Base-by-base conservation (phyloP, 2,797 vertebrate genomes). In the Manis javanica region DNA sequence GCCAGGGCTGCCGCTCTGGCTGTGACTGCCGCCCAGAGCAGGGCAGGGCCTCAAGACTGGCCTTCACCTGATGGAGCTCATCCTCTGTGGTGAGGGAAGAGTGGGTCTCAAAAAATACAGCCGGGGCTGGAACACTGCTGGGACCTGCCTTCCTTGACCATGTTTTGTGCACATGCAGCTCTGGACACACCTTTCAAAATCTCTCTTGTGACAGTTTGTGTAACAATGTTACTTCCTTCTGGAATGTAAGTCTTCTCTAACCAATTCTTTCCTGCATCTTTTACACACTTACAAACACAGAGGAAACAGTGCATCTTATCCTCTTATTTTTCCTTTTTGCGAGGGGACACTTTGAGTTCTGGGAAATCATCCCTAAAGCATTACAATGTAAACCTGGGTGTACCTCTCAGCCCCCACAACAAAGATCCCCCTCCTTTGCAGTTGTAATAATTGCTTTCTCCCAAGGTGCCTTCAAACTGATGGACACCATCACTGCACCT, bases 141-240 rank as follows among this genome's bases (percentile, higher is more conserved):
- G 26, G 12, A 19, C 31, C 71, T 59, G 31, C 23, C 66, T 77
- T 90, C 51, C 46, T 37, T 21, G 5, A 81, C 31, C 18, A 46
- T 0, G 29, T 78, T 21, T 46, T 83, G 42, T 57, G 59, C 16
- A 2, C 71, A 71, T 19, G 81, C 7, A 46, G 16, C 21, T 72
- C 71, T 90, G 55, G 57, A 96, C 88, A 92, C 1, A 74, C 29
- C 71, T 95, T 97, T 94, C 74, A 92, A 94, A 96, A 95, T 75
- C 68, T 46, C 57, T 86, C 93, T 95, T 96, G 90, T 69, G 91
- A 84, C 71, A 96, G 53, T 4, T 79, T 92, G 69, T 34, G 13
- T 0, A 83, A 74, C 51, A 91, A 59, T 66, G 82, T n/a, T 61
- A 95, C 94, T 97, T 96, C 96, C 90, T 95, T 79, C 21, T 84